Conservation (phyloP, 2,113 vertebrate genomes). For the Oreochromis niloticus region DNA sequence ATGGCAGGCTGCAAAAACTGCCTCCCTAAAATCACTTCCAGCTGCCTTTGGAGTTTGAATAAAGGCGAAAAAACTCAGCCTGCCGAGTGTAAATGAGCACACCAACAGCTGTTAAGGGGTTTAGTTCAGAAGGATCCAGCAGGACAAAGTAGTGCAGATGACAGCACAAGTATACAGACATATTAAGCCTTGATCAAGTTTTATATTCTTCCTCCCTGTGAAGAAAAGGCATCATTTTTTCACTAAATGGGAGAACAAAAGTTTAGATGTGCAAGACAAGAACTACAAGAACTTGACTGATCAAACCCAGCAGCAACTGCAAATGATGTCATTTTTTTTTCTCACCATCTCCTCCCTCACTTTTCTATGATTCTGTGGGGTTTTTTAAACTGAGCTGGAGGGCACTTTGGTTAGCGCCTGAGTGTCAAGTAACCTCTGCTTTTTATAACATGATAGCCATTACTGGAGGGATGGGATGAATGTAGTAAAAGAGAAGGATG, state of each 20-base stretch:
- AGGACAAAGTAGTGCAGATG: neutral
- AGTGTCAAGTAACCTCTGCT: conserved; percentile 52
- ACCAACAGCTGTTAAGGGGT: neutral
- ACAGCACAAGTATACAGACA: neutral
- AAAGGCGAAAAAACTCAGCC: neutral
- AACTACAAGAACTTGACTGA: neutral
- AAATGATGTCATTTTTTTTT: neutral
- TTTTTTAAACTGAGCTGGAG: conserved; percentile 21
- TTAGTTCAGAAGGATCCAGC: neutral
- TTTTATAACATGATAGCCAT: conserved; percentile 61
- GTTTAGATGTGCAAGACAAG: neutral
- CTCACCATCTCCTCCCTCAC: neutral
- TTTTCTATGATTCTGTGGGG: neutral
- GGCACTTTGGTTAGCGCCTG: conserved; percentile 31
- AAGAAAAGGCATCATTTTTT: neutral
- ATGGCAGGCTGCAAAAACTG: neutral
- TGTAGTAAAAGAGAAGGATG: conserved; percentile 16
- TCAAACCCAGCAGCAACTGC: neutral
- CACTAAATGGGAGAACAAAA: neutral
- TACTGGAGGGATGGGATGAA: conserved; percentile 38
- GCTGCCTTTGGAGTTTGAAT: neutral
- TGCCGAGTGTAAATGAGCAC: neutral
- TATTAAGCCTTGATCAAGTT: neutral
- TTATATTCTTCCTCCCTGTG: neutral
- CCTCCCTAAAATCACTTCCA: neutral